Evolutionary conservation across 2,797 vertebrate species (phyloP).

Genomic region (Pogoniulus pusillus): DNA sequence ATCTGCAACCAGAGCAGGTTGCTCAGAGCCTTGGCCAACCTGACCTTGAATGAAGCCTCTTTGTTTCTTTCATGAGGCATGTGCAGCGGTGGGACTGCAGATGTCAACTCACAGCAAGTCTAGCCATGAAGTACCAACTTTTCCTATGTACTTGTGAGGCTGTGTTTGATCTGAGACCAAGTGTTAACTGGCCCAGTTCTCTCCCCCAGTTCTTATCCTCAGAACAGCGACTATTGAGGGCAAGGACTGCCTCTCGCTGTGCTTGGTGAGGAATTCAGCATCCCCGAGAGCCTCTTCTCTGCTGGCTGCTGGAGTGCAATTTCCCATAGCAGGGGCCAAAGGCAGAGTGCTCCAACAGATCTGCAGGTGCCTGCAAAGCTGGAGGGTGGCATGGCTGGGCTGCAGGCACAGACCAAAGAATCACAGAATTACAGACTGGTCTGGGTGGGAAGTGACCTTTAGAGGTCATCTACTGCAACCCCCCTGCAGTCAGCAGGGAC

Average conservation of each 20-base stretch:
- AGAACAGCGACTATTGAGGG: not conserved
- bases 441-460: not conserved
- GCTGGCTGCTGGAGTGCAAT: not conserved
- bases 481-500: not conserved
- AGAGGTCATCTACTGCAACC: not conserved
- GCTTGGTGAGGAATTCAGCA: not conserved
- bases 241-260: not conserved
- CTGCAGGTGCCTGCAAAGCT: not conserved
- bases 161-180: not conserved
- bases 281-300: not conserved
- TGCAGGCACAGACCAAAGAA: not conserved
- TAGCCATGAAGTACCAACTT: not conserved
- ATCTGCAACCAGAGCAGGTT: too few species aligned
- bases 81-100: accelerated
- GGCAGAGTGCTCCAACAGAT: accelerated
- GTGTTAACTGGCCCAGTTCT: slow-evolving; percentile 10
- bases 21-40: too few species aligned
- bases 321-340: not conserved
- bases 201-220: not conserved
- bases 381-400: not conserved
- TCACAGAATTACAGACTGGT: not conserved
- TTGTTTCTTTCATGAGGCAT: not conserved
- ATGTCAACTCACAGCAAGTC: not conserved
- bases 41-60: not conserved
- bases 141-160: not conserved